phyloP scores from a whole-genome alignment of 2,888 invertebrate species.

The Hydroisotoma schaefferi region DNA sequence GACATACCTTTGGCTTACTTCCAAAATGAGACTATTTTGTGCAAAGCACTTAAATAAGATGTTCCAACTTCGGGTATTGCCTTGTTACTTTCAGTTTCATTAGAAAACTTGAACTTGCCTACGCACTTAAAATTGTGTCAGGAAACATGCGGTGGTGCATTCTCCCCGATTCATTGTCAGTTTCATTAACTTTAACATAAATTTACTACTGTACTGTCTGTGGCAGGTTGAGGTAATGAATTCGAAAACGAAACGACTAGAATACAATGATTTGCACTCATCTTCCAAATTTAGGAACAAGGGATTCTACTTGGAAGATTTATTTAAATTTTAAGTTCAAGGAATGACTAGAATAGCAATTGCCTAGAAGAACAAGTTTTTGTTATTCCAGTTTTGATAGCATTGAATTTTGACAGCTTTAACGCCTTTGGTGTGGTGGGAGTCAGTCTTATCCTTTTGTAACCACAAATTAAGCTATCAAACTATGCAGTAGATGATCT shows the following conservation, averaged over 20 bases:
- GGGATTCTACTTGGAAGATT: not conserved
- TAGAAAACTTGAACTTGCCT: not conserved
- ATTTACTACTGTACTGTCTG: not conserved
- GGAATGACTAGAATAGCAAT: too few relatives aligned
- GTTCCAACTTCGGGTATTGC: slow-evolving; percentile 4
- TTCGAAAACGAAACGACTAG: not conserved
- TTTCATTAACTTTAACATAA: slow-evolving; percentile 1
- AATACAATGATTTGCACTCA: not conserved
- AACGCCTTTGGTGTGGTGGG: too few relatives aligned
- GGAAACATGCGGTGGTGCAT: not conserved
- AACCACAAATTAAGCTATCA: too few relatives aligned
- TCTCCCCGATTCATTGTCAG: slow-evolving; percentile 2
- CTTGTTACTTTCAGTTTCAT: slow-evolving; percentile 1
- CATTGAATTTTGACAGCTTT: too few relatives aligned
- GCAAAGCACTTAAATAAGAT: not conserved
- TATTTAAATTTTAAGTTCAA: too few relatives aligned
- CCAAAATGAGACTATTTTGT: not conserved
- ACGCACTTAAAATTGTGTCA: slow-evolving; percentile 3
- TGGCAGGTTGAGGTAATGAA: not conserved
- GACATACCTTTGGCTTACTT: slow-evolving; percentile 1
- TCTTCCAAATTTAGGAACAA: slow-evolving; percentile 4
- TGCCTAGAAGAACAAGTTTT: too few relatives aligned
- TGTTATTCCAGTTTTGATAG: too few relatives aligned
- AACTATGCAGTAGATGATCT: too few relatives aligned
- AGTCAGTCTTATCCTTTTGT: too few relatives aligned